A percentile compares a stretch with the other conserved stretches of the same genome.
phyloP scores from a whole-genome alignment of 2,113 vertebrate species.

The Microcebus jonahi region DNA sequence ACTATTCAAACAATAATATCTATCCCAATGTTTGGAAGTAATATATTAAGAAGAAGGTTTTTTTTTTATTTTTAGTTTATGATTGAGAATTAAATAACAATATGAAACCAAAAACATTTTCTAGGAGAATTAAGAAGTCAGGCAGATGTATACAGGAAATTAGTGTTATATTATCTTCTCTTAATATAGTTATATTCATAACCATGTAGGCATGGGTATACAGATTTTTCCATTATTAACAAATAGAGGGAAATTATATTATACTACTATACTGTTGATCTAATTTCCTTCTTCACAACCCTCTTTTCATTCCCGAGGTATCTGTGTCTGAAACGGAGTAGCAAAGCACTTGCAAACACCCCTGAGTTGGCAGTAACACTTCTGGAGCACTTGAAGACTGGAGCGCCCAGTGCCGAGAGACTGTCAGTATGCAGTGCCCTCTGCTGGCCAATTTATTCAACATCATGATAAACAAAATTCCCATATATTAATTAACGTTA shows the following conservation, averaged over 20 bases:
- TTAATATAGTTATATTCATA: neutral
- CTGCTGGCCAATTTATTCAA: constrained; percentile 51
- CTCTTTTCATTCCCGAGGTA: neutral
- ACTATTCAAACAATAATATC: neutral
- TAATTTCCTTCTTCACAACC: neutral
- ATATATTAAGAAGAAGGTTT: too few relatives aligned
- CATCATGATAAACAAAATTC: neutral
- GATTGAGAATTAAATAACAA: neutral
- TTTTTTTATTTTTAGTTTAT: neutral
- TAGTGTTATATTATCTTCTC: neutral
- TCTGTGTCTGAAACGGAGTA: neutral
- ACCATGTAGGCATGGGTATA: neutral
- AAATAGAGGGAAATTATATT: neutral
- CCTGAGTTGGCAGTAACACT: neutral
- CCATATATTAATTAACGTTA: rapidly evolving
- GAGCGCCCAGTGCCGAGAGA: neutral
- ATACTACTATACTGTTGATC: neutral
- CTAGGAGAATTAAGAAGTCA: neutral
- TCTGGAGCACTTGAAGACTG: neutral
- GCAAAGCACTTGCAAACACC: neutral
- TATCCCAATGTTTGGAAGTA: neutral
- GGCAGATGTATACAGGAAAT: neutral
- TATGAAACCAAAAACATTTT: neutral
- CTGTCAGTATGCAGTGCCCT: constrained; percentile 80
- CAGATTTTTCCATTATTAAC: neutral